Base-by-base conservation (phyloP, 2,113 vertebrate genomes). In the Pan paniscus region DNA sequence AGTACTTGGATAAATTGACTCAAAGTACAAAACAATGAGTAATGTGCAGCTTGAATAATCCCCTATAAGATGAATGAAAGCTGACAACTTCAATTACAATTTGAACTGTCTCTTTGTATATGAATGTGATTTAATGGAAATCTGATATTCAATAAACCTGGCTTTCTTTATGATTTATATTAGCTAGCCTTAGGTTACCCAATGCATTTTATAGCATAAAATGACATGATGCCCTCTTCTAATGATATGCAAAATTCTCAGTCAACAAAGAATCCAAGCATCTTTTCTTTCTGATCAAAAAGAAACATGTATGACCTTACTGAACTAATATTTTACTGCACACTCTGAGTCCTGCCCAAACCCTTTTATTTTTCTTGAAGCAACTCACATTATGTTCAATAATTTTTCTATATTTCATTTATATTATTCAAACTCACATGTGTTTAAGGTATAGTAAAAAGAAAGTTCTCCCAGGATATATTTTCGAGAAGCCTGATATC, bases 81-180 rank as follows among this genome's bases (percentile, higher is more conserved):
- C 91, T 97, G 81, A 93, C 55, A 32, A 92, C 94, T 97, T 97
- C 95, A 98, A 97, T 98, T 98, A 93, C 86, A 96, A 94, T 93
- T 80, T 97, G 95, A 98, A 96, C 64, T 96, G 95, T 97, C 76
- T 96, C 94, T 97, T 89, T 97, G 50, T 94, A 61, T 92, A 73
- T 96, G 55, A 93, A 75, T 97, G 30, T 97, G 89, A 97, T 92
- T 96, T 98, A 95, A 97, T 75, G 83, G 61, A 97, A 98, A 97
- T 86, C 22, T 50, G 57, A 89, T 93, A 95, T 95, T 98, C 97
- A 88, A 93, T 97, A 98, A 96, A 68, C 14, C 70, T 96, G 83
- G 93, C 76, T 97, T 72, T 93, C 79, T 96, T 97, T 91, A 93
- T 98, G 89, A 98, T 98, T 97, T 98, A 61, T 96, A 95, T 90